Conservation (phyloP, 2,797 vertebrate genomes). For the Phalanger gymnotis region DNA sequence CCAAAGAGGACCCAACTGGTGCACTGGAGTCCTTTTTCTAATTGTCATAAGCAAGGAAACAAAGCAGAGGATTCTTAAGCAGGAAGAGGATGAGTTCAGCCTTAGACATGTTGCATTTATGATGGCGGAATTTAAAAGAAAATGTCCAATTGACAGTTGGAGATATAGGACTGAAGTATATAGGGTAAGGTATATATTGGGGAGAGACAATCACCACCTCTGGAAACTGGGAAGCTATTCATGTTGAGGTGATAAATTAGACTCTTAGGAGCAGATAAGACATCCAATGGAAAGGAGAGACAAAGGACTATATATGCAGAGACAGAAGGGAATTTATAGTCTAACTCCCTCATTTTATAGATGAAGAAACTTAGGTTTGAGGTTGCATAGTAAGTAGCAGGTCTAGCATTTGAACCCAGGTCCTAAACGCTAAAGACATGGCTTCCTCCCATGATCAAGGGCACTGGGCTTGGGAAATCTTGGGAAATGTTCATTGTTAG, state of each 20-base stretch:
- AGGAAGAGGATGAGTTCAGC: background rate
- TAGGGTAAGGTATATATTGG: too few relatives aligned
- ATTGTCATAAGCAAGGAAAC: background rate
- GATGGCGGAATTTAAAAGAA: background rate
- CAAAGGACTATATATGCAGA: background rate
- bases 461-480: background rate
- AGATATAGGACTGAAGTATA: too few relatives aligned
- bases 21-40: background rate
- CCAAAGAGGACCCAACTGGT: background rate
- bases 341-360: background rate
- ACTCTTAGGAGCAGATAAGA: background rate
- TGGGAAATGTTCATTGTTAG: background rate
- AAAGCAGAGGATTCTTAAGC: background rate
- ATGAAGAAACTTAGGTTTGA: background rate
- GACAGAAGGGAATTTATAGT: background rate
- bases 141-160: background rate
- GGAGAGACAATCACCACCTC: background rate
- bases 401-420: background rate
- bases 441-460: background rate
- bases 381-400: background rate
- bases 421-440: background rate
- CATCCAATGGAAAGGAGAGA: background rate
- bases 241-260: background rate
- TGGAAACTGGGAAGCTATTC: background rate
- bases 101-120: background rate